A percentile compares a stretch with the other conserved stretches of the same genome.
phyloP scores from a whole-genome alignment of 2,113 vertebrate genomes.

The Chaetura pelagica region DNA sequence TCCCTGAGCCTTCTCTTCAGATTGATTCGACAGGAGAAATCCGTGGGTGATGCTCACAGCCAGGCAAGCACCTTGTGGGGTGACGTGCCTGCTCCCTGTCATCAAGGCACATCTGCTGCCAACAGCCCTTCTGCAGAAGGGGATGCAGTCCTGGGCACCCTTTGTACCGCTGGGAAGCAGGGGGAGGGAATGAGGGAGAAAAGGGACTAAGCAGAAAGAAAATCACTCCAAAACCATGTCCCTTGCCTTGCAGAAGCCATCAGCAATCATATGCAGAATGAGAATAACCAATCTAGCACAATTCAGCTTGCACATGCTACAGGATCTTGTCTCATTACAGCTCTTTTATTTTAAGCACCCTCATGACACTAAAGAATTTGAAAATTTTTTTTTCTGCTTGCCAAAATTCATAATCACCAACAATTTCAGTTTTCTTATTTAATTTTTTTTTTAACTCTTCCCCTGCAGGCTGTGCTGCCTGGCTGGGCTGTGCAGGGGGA shows the following conservation, averaged over 20 bases:
- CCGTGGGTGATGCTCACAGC: not conserved
- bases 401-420: conserved; percentile 67
- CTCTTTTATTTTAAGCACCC: conserved; percentile 73
- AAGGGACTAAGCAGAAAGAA: conserved; percentile 58
- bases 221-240: conserved; percentile 44
- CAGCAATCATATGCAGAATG: conserved; percentile 65
- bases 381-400: conserved; percentile 52
- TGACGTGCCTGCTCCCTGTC: conserved; percentile 4
- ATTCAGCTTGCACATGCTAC: conserved; percentile 70
- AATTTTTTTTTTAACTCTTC: conserved; percentile 33
- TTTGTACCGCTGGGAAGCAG: conserved; percentile 48
- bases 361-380: conserved; percentile 67
- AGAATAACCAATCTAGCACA: conserved; percentile 75
- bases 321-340: conserved; percentile 72
- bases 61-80: not conserved
- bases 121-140: conserved; percentile 19
- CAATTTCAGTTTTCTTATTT: conserved; percentile 45
- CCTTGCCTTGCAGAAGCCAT: conserved; percentile 61
- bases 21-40: not conserved
- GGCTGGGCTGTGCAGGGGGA: accelerated
- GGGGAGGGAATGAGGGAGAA: not conserved
- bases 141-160: not conserved
- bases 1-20: not conserved
- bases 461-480: not conserved
- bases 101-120: conserved; percentile 61